Evolutionary conservation across 2,113 vertebrate species (phyloP).

Genomic region (Cricetomys ansorgei): DNA sequence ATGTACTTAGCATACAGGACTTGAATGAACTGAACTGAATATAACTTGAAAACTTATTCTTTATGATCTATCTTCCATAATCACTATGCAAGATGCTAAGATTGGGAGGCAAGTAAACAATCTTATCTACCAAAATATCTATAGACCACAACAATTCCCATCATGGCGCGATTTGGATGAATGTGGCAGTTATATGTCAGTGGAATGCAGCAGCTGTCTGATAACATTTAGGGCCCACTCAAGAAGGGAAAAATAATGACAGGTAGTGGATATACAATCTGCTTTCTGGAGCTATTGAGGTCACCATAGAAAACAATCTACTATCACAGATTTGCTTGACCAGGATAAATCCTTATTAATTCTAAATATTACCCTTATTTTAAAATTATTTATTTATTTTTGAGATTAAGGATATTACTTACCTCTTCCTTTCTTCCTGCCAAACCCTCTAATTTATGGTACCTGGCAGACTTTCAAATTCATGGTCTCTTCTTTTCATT

Average conservation of each 20-base stretch:
- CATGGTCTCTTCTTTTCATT: neutral
- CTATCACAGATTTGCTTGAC: neutral
- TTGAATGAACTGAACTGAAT: neutral
- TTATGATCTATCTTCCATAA: neutral
- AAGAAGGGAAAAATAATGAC: neutral
- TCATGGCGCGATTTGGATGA: neutral
- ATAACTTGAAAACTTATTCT: neutral
- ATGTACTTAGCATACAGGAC: neutral
- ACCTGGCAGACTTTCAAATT: neutral
- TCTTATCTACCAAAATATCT: neutral
- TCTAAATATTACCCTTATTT: neutral
- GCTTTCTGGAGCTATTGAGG: neutral
- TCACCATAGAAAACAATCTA: neutral
- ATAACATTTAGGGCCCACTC: neutral
- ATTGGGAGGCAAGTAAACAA: neutral
- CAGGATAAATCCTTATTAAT: neutral
- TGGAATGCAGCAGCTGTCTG: neutral
- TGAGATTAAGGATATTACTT: neutral
- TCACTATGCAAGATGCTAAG: neutral
- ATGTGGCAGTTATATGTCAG: neutral
- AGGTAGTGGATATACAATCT: neutral
- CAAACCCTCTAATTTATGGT: neutral
- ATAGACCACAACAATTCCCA: neutral
- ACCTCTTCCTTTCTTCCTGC: neutral
- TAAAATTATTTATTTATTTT: neutral